Conservation (phyloP, 2,888 invertebrate genomes). For the Drosophila greeni region DNA sequence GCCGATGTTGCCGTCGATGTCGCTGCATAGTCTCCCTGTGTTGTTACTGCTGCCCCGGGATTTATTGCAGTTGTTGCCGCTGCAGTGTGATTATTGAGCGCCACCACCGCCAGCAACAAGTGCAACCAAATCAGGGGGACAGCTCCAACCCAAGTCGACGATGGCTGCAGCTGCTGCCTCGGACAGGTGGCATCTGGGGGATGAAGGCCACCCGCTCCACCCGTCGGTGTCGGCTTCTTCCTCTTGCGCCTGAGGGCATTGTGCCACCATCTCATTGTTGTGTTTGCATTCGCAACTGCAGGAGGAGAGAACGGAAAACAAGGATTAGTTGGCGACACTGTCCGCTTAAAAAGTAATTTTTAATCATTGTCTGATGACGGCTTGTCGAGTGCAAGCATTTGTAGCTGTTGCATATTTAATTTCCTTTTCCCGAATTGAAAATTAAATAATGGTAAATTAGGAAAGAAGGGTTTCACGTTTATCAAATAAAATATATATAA, state of each 20-base stretch:
- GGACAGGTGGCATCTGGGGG: slow-evolving; percentile 44
- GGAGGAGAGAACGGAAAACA: slow-evolving; percentile 35
- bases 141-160: slow-evolving; percentile 42
- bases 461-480: too few relatives aligned
- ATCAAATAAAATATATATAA: too few relatives aligned
- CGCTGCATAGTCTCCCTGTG: slow-evolving; percentile 36
- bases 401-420: slow-evolving; percentile 2
- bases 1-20: slow-evolving; percentile 33
- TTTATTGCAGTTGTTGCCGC: slow-evolving; percentile 42
- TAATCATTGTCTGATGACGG: slow-evolving; percentile 2
- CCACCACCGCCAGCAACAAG: slow-evolving; percentile 53
- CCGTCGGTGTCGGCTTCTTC: slow-evolving; percentile 50
- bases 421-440: neutral
- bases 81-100: slow-evolving; percentile 57
- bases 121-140: slow-evolving; percentile 40
- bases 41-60: slow-evolving; percentile 39
- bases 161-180: slow-evolving; percentile 46
- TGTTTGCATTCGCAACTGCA: slow-evolving; percentile 75
- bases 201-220: neutral
- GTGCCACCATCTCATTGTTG: slow-evolving; percentile 78
- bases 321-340: slow-evolving; percentile 9
- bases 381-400: neutral
- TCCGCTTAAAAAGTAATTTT: slow-evolving; percentile 11
- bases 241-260: slow-evolving; percentile 69
- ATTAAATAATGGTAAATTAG: neutral